Conservation (phyloP, 2,888 invertebrate species). For the Linnaemya vulpina region DNA sequence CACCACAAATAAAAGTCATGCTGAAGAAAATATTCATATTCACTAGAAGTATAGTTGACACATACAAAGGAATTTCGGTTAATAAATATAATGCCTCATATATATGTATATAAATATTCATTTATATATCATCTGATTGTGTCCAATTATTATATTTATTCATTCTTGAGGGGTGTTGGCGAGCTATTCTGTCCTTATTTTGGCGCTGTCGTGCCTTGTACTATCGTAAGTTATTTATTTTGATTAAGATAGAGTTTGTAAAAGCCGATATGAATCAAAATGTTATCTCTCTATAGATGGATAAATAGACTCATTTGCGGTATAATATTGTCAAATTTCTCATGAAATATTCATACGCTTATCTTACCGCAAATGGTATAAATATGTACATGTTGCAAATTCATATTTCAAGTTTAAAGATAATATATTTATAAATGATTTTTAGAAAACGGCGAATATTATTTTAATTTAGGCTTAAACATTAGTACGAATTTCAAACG, state of each 20-base stretch:
- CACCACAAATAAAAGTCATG: too few species aligned
- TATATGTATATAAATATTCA: too few species aligned
- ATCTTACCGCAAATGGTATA: slow-evolving; percentile 24
- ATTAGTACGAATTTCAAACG: not conserved
- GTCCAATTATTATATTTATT: slow-evolving; percentile 62
- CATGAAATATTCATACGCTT: not conserved
- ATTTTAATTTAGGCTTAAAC: not conserved
- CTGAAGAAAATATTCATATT: too few species aligned
- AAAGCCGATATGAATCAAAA: slow-evolving; percentile 34
- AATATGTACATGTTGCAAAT: not conserved
- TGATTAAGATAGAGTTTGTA: slow-evolving; percentile 39
- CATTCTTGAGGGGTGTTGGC: slow-evolving; percentile 82
- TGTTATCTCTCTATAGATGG: not conserved
- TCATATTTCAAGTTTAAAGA: not conserved
- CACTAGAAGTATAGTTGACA: too few species aligned
- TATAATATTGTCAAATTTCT: slow-evolving; percentile 1
- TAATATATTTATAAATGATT: not conserved
- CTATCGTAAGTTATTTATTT: slow-evolving; percentile 80
- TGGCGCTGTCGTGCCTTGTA: slow-evolving; percentile 83
- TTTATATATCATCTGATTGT: slow-evolving; percentile 12
- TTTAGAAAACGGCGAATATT: not conserved
- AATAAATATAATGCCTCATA: too few species aligned
- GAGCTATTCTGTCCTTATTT: slow-evolving; percentile 82
- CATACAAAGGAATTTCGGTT: too few species aligned
- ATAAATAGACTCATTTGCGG: slow-evolving; percentile 13